A percentile compares a stretch with the other conserved stretches of the same genome.
These are phyloP conservation scores for Anarhynchus alexandrinus DNA, from an alignment of 2,113 vertebrate species.

Conservation along the genomic window DNA sequence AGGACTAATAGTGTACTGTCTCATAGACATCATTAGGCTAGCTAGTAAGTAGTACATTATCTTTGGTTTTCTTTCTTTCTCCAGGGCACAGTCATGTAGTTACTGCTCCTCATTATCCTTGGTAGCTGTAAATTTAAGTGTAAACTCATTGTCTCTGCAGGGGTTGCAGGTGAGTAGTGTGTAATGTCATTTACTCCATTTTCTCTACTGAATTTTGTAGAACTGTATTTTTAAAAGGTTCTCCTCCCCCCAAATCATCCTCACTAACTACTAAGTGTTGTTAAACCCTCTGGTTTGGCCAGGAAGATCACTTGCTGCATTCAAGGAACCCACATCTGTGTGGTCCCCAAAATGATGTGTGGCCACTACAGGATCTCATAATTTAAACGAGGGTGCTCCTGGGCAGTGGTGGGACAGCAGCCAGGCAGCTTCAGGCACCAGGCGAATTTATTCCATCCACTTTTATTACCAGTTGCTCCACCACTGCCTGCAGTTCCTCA, in stretches of 20 bases:
- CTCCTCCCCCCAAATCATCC: background rate
- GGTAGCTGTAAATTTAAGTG: constrained; percentile 16
- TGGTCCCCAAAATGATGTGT: background rate
- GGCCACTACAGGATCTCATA: background rate
- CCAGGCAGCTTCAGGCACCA: constrained; percentile 25
- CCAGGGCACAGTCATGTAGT: constrained; percentile 14
- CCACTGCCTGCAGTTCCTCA: background rate
- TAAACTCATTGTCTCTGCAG: constrained; percentile 52
- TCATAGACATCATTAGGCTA: constrained; percentile 27
- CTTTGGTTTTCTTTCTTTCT: constrained; percentile 47
- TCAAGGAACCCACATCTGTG: background rate
- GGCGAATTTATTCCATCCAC: background rate
- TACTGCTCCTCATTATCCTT: constrained; percentile 23
- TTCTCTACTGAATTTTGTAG: background rate
- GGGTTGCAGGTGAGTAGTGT: constrained; percentile 10
- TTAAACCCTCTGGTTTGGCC: background rate
- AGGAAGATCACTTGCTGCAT: background rate
- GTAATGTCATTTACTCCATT: background rate
- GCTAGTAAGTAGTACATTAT: constrained; percentile 25
- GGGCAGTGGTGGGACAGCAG: constrained; percentile 24
- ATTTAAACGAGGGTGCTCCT: background rate
- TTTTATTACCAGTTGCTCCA: constrained; percentile 4
- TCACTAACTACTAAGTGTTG: background rate
- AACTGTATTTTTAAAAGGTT: background rate
- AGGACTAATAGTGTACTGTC: background rate